Percentiles rank a stretch among this genome's conserved stretches.
Evolutionary conservation across 2,888 invertebrate genomes (phyloP).

Genomic region (Eucriotettix oculatus): DNA sequence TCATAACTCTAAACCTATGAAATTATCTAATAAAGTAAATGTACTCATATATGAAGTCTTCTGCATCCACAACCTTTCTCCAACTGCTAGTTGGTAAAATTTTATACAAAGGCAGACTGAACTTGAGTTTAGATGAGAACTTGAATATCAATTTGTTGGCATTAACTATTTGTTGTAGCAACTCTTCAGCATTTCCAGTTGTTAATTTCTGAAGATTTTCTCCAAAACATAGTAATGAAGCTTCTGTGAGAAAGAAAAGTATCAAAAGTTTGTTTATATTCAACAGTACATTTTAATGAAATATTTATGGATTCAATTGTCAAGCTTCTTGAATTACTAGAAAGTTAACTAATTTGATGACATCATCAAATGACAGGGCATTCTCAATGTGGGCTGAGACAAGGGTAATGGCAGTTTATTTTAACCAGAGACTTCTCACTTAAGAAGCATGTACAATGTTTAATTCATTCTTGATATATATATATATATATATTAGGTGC

Average conservation of each 20-base stretch:
- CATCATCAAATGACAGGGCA: too few relatives aligned
- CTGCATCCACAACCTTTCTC: constrained; percentile 26
- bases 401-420: too few relatives aligned
- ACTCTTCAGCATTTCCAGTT: constrained; percentile 18
- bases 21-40: background rate
- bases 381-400: too few relatives aligned
- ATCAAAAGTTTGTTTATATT: too few relatives aligned
- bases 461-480: too few relatives aligned
- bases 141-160: constrained; percentile 21
- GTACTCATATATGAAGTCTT: constrained; percentile 30
- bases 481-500: too few relatives aligned
- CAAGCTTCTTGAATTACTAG: too few relatives aligned
- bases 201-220: constrained; percentile 27
- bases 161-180: constrained; percentile 26
- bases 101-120: constrained; percentile 29
- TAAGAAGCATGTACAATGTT: too few relatives aligned
- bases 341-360: too few relatives aligned
- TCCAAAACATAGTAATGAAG: constrained; percentile 32
- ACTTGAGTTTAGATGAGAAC: constrained; percentile 24
- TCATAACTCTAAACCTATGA: background rate
- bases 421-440: too few relatives aligned
- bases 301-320: too few relatives aligned
- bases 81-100: constrained; percentile 29
- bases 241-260: constrained; percentile 18
- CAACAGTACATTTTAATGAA: too few relatives aligned